These are phyloP conservation scores for zebrafish (Danio rerio) DNA, from an alignment of 2,113 vertebrate species.

Conservation along the genomic window DNA sequence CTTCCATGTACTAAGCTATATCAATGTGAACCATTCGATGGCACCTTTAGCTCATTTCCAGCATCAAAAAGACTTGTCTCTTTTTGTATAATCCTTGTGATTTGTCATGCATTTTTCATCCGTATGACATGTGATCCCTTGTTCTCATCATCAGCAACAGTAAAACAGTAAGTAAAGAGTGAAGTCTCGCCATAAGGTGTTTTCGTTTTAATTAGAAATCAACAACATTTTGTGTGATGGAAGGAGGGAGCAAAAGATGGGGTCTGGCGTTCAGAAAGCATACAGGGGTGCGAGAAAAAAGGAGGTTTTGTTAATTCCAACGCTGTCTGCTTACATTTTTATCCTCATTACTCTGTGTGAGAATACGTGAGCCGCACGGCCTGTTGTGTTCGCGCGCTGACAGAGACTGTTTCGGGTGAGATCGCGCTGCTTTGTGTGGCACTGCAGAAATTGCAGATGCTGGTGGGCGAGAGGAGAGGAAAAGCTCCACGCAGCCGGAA, in stretches of 20 bases:
- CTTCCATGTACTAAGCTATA: too few species aligned
- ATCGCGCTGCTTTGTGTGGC: slow-evolving; percentile 67
- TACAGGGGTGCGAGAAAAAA: slow-evolving; percentile 46
- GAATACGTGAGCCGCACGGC: slow-evolving; percentile 56
- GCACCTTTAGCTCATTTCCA: neutral
- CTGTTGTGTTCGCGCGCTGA: slow-evolving; percentile 73
- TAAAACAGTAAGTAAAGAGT: slow-evolving; percentile 43
- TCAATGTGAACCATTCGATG: too few species aligned
- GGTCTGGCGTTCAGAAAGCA: slow-evolving; percentile 51
- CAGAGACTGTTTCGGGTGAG: slow-evolving; percentile 68
- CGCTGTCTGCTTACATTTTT: slow-evolving; percentile 79
- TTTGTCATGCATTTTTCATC: neutral
- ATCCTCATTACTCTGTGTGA: slow-evolving; percentile 77
- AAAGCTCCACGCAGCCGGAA: slow-evolving; percentile 41
- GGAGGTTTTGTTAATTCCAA: slow-evolving; percentile 77
- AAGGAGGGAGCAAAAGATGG: slow-evolving; percentile 22
- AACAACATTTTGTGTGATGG: slow-evolving; percentile 60
- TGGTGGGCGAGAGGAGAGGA: slow-evolving; percentile 23
- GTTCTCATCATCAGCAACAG: slow-evolving; percentile 2
- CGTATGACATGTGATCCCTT: neutral
- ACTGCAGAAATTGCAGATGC: slow-evolving; percentile 66
- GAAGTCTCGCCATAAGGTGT: slow-evolving; percentile 53
- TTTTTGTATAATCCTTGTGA: neutral
- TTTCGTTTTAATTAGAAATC: slow-evolving; percentile 72
- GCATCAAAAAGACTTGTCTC: neutral